These are phyloP conservation scores for Leptinotarsa texana DNA, from an alignment of 1,140 invertebrate genomes.

Conservation along the genomic window DNA sequence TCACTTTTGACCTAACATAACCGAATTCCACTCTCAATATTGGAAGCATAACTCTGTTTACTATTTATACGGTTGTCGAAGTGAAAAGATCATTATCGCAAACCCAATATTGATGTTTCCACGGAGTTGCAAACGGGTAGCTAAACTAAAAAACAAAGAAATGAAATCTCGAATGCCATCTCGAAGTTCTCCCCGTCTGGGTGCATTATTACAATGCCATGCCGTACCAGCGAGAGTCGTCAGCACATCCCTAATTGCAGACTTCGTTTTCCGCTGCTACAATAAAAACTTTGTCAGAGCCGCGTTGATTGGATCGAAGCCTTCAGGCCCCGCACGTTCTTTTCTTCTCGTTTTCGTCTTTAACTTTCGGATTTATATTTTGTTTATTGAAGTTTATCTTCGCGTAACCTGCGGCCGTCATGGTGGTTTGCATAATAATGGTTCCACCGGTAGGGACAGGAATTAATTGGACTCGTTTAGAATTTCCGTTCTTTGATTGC, in stretches of 20 bases:
- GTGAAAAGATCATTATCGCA: no score
- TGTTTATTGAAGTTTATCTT: slow-evolving; percentile 24
- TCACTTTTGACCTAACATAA: no score
- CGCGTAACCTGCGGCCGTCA: slow-evolving; percentile 13
- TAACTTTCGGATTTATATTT: slow-evolving; percentile 23
- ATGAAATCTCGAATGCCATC: background rate
- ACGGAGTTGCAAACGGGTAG: no score
- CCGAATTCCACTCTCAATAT: no score
- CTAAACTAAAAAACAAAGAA: no score
- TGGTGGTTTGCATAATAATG: slow-evolving; percentile 10
- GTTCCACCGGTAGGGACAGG: background rate
- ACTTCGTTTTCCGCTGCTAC: slow-evolving; percentile 35
- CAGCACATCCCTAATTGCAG: slow-evolving; percentile 38
- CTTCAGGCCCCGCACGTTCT: background rate
- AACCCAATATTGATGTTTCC: no score
- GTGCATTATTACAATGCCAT: background rate
- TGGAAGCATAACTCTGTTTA: no score
- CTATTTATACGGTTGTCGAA: no score
- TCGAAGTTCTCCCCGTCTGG: background rate
- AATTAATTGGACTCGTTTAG: slow-evolving; percentile 12
- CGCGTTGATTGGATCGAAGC: slow-evolving; percentile 24
- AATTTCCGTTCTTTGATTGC: slow-evolving; percentile 5
- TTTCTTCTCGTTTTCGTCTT: slow-evolving; percentile 2
- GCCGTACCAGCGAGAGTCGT: slow-evolving; percentile 11
- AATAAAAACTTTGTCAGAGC: slow-evolving; percentile 38